Evolutionary conservation across 2,888 invertebrate species (phyloP).

Genomic region (Amphipoea oculea): DNA sequence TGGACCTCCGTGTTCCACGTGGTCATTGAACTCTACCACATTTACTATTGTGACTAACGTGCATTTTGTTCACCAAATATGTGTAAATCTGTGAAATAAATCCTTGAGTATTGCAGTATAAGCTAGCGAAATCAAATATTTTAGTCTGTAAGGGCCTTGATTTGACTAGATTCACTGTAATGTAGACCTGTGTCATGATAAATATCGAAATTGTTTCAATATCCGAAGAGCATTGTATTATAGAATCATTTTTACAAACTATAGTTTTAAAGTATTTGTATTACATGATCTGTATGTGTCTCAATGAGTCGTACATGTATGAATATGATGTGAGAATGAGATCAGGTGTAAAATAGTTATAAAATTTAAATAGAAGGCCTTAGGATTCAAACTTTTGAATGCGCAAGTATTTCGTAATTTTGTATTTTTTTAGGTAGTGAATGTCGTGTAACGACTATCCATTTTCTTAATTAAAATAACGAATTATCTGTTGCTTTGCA

Average conservation of each 20-base stretch:
- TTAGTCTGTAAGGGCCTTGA: slow-evolving; percentile 58
- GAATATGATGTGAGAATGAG: slow-evolving; percentile 48
- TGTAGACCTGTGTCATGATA: slow-evolving; percentile 20
- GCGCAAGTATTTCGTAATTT: slow-evolving; percentile 54
- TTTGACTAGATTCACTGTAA: slow-evolving; percentile 37
- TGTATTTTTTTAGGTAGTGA: slow-evolving; percentile 46
- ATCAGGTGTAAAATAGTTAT: slow-evolving; percentile 48
- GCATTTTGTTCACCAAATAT: slow-evolving; percentile 62
- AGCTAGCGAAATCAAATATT: slow-evolving; percentile 62
- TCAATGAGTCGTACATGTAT: slow-evolving; percentile 36
- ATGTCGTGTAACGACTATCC: slow-evolving; percentile 40
- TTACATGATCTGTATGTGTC: slow-evolving; percentile 44
- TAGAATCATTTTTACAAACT: slow-evolving; percentile 54
- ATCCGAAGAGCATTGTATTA: slow-evolving; percentile 52
- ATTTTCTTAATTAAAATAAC: slow-evolving; percentile 38
- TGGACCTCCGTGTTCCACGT: slow-evolving; percentile 24
- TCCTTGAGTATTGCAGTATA: slow-evolving; percentile 47
- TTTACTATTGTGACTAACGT: slow-evolving; percentile 44
- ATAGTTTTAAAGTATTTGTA: slow-evolving; percentile 50
- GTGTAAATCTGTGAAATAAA: slow-evolving; percentile 51
- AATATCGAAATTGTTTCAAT: slow-evolving; percentile 45
- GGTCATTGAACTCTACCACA: slow-evolving; percentile 23
- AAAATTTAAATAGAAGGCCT: slow-evolving; percentile 42
- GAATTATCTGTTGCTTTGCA: slow-evolving; percentile 10
- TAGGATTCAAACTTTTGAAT: slow-evolving; percentile 46